phyloP scores from a whole-genome alignment of 2,888 invertebrate genomes.

The Hemaris fuciformis region DNA sequence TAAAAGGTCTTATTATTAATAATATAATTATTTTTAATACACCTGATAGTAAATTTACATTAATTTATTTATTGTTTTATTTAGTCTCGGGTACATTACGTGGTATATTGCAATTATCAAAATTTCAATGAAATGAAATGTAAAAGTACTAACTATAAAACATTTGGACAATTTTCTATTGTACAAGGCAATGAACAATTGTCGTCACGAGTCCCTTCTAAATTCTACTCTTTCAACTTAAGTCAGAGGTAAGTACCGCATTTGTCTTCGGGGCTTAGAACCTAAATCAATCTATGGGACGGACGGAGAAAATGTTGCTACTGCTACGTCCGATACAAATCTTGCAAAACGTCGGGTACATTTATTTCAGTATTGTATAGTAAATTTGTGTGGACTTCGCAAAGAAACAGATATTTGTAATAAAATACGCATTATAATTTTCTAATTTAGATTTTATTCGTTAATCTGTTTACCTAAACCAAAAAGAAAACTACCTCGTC shows the following conservation, averaged over 20 bases:
- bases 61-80: too few relatives aligned
- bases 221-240: slow-evolving; percentile 15
- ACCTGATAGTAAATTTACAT: too few relatives aligned
- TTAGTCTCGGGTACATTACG: too few relatives aligned
- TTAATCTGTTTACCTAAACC: neutral
- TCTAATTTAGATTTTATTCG: neutral
- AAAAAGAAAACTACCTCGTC: too few relatives aligned
- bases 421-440: neutral
- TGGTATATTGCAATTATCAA: too few relatives aligned
- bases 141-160: neutral
- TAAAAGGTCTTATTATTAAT: too few relatives aligned
- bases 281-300: slow-evolving; percentile 17
- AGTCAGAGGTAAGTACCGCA: slow-evolving; percentile 15
- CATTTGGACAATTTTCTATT: neutral
- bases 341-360: slow-evolving; percentile 1
- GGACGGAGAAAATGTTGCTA: slow-evolving; percentile 4
- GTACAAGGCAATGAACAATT: slow-evolving; percentile 13
- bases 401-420: neutral
- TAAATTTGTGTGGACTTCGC: neutral
- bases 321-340: neutral
- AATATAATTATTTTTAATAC: too few relatives aligned
- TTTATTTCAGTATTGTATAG: slow-evolving; percentile 1
- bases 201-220: slow-evolving; percentile 13
- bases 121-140: too few relatives aligned
- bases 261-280: slow-evolving; percentile 15